Conservation (phyloP, 2,797 vertebrate genomes). For the Mus spretus region DNA sequence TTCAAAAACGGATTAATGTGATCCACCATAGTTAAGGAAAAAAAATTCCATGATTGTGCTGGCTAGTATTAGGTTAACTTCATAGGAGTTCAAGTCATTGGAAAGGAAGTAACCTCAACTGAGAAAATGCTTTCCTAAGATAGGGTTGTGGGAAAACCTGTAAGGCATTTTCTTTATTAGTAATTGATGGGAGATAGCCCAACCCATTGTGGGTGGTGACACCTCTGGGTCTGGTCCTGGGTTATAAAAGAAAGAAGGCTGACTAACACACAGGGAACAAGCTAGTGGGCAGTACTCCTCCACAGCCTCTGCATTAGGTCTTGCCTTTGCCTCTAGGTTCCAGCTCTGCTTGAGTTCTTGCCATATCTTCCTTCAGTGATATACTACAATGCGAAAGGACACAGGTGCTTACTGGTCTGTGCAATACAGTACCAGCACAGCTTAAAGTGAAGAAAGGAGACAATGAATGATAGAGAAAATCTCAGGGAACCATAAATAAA, state of each 20-base stretch:
- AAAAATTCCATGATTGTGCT: background rate
- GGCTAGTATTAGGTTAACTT: background rate
- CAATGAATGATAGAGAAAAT: constrained; percentile 45
- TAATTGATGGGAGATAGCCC: background rate
- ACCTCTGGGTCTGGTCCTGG: background rate
- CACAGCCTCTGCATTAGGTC: background rate
- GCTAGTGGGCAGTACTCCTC: background rate
- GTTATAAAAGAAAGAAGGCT: background rate
- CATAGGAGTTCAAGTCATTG: background rate
- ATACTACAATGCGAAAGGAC: background rate
- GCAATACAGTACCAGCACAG: background rate
- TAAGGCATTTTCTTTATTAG: background rate
- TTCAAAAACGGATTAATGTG: background rate
- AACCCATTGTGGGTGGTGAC: background rate
- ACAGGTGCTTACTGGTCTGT: background rate
- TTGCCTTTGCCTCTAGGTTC: background rate
- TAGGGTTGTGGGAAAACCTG: background rate
- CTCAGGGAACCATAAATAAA: background rate
- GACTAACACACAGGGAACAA: background rate
- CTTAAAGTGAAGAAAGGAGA: background rate
- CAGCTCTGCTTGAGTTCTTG: background rate
- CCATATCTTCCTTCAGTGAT: background rate
- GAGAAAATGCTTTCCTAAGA: background rate
- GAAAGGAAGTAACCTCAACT: background rate
- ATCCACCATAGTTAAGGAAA: background rate